Evolutionary conservation across 2,113 vertebrate species (phyloP), one percentile per base, ranked within the genome.

Genomic region (Galemys pyrenaicus): DNA sequence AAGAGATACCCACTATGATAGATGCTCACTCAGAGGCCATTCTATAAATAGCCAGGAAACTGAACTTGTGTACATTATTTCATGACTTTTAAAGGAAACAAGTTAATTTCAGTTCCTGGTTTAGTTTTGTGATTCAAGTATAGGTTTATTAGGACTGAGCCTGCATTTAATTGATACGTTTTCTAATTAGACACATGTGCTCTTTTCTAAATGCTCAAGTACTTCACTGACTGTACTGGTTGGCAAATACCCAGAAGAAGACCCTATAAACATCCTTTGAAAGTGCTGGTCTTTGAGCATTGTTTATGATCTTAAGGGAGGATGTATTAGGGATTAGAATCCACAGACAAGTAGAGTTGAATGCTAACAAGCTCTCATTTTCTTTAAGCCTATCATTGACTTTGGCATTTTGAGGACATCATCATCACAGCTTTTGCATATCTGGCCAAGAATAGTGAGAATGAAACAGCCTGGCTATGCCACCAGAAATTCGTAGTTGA

Each of bases 291-390:
- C 37, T 92, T 93, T 58, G 28, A 90, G 30, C 37, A 85, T 78
- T 91, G 32, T 92, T 93, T 92, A 41, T 65, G 39, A 78, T 13
- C 68, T 41, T 81, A 58, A 62, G 84, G 71, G 41, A 85, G 58
- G 87, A 90, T 82, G 30, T 68, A 19, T 8, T 74, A 44, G 46
- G 73, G 17, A 87, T 84, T 74, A 90, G 62, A 65, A 86, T 92
- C 89, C 62, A 79, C 62, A 95, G 88, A 62, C 44, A n/a, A 0
- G 62, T 93, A 94, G 24, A 82, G 10, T 51, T 88, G 95, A 95
- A 90, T 92, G 35, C 73, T 77, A 79, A 93, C 58, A 44, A 92
- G 41, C 22, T 17, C 4, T n/a, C n/a, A 92, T 84, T 96, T 93
- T 73, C n/a, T 92, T 84, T 44, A 92, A 90, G 49, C 30, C 67